These are phyloP conservation scores for Cheilosia variabilis DNA, from an alignment of 2,888 invertebrate genomes.

Conservation along the genomic window DNA sequence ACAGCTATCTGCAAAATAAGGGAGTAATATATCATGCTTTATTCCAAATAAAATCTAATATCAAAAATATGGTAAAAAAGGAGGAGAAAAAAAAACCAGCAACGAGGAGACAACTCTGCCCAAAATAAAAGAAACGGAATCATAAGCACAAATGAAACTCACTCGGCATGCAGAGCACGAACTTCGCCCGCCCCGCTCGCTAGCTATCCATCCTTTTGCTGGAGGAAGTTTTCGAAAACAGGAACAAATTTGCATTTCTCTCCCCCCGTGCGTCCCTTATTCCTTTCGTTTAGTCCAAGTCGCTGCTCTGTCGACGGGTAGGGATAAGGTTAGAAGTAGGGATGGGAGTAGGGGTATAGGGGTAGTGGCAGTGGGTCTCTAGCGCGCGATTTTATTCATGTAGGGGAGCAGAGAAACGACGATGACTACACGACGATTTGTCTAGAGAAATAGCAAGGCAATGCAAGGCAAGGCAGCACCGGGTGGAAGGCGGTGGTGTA, in stretches of 20 bases:
- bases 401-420: constrained; percentile 5
- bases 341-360: too few relatives aligned
- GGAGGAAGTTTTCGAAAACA: constrained; percentile 55
- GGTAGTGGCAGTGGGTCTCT: not conserved
- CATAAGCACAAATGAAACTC: constrained; percentile 67
- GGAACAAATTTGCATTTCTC: constrained; percentile 61
- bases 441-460: constrained; percentile 22
- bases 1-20: constrained; percentile 61
- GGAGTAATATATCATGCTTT: constrained; percentile 65
- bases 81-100: not conserved
- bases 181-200: not conserved
- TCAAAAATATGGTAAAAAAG: constrained; percentile 40
- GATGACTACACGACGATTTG: constrained; percentile 50
- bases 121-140: constrained; percentile 47
- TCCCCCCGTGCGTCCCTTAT: constrained; percentile 15
- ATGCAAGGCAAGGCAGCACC: not conserved
- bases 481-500: not conserved
- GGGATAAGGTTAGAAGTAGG: too few relatives aligned
- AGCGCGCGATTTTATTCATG: constrained; percentile 35
- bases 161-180: constrained; percentile 65
- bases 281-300: constrained; percentile 13
- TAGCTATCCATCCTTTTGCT: constrained; percentile 34
- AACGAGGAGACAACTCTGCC: constrained; percentile 8
- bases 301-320: not conserved
- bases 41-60: constrained; percentile 66